A percentile compares a stretch with the other conserved stretches of the same genome.
These are phyloP conservation scores for Salpingus planirostris DNA, from an alignment of 2,888 invertebrate genomes.

Conservation along the genomic window DNA sequence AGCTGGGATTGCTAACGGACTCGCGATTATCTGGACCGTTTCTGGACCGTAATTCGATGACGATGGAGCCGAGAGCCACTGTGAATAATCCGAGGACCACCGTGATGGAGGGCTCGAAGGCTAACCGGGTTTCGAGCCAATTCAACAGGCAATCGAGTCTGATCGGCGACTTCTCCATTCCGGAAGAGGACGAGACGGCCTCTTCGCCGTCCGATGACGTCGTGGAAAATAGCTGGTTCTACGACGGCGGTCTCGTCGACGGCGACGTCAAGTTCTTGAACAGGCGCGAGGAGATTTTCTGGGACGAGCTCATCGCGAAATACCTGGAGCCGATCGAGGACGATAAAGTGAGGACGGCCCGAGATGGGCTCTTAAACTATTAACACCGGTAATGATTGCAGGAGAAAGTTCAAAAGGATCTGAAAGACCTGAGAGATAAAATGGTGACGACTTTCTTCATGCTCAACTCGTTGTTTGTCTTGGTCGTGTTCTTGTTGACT, in stretches of 20 bases:
- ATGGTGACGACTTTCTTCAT: conserved; percentile 63
- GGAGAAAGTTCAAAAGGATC: conserved; percentile 38
- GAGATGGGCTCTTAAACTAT: conserved; percentile 6
- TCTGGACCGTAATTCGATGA: background rate
- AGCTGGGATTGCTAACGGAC: conserved; percentile 8
- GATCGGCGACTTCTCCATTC: background rate
- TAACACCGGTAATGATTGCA: conserved; percentile 21
- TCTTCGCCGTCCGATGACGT: conserved; percentile 46
- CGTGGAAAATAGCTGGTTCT: conserved; percentile 50
- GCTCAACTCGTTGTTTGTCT: conserved; percentile 67
- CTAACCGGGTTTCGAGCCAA: no score
- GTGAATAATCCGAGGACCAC: conserved; percentile 14
- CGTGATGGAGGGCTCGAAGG: conserved; percentile 22
- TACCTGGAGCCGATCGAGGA: conserved; percentile 67
- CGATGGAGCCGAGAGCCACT: conserved; percentile 13
- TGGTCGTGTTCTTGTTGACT: conserved; percentile 65
- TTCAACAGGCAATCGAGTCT: conserved; percentile 1
- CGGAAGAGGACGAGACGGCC: conserved; percentile 37
- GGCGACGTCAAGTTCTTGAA: conserved; percentile 59
- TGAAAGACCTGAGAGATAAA: conserved; percentile 57
- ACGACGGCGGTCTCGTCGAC: conserved; percentile 55
- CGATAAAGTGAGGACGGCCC: conserved; percentile 46
- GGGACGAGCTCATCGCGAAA: conserved; percentile 65
- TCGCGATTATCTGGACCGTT: conserved; percentile 9
- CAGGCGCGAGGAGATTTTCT: conserved; percentile 62